Evolutionary conservation across 2,113 vertebrate species (phyloP), one percentile per base, ranked within the genome.

Genomic region (human): DNA sequence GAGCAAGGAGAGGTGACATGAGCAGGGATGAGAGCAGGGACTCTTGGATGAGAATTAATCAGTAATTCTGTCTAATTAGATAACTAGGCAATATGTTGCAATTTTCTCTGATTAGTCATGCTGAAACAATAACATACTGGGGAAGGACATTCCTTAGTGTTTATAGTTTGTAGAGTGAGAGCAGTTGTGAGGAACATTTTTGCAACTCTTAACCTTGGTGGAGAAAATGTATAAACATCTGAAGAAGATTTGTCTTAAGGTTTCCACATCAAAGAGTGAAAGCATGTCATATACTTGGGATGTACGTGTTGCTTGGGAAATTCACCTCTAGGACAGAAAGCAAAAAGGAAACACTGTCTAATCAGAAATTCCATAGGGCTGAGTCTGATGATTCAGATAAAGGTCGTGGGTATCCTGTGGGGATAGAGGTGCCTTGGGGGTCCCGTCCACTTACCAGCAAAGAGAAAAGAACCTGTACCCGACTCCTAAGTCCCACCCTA

Each of bases 81-180:
- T 87, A 92, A 92, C 55, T 75, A 89, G 84, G 64, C 92, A 97
- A 57, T 92, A 93, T 61, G 92, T 40, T 87, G 57, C 27, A 64
- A 59, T 95, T 94, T 93, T 66, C 75, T 93, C 90, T 96, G 90
- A 93, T 84, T 90, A 96, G 57, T 96, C 95, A 96, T 96, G 89
- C 89, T 84, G 95, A 97, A 96, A 92, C 52, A 89, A 22, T 93
- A 92, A 57, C 75, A 72, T 93, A 76, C 32, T 50, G 23, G 25
- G 3, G 87, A 96, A 70, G 38, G 61, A 27, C 80, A 92, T 57
- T 89, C 80, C 83, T 96, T 68, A 22, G 61, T 83, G 79, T 84
- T 87, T 92, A 59, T 70, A 57, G 17, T 25, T 76, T 79, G 5
- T 38, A 55, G 82, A 92, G 9, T 59, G n/a, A 94, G 59, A 97